Evolutionary conservation across 2,888 invertebrate species (phyloP).

Genomic region (Drosophila buzzatii): DNA sequence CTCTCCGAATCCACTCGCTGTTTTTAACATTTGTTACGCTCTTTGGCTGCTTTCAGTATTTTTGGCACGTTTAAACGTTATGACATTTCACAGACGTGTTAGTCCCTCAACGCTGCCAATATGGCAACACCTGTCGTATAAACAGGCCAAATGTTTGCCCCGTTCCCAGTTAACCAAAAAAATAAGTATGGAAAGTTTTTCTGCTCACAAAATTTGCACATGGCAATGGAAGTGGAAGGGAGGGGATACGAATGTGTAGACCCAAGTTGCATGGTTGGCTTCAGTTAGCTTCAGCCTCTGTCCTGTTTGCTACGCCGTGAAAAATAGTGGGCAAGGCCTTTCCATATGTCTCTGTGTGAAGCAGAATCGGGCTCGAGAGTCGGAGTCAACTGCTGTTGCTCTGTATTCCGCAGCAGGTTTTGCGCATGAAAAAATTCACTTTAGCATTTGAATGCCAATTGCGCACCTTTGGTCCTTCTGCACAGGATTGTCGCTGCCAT

Average conservation of each 20-base stretch:
- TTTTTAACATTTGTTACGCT: slow-evolving; percentile 26
- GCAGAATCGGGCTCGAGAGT: slow-evolving; percentile 1
- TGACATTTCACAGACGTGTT: slow-evolving; percentile 80
- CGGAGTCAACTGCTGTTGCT: slow-evolving; percentile 43
- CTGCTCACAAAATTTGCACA: slow-evolving; percentile 54
- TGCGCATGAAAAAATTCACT: slow-evolving; percentile 78
- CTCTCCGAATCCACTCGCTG: slow-evolving; percentile 15
- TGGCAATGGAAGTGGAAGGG: slow-evolving; percentile 37
- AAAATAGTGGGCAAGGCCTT: slow-evolving; percentile 35
- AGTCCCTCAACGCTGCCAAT: slow-evolving; percentile 69
- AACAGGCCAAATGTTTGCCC: slow-evolving; percentile 49
- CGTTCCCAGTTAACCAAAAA: slow-evolving; percentile 2
- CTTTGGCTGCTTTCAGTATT: slow-evolving; percentile 57
- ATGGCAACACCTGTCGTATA: slow-evolving; percentile 79
- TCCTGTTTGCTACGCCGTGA: slow-evolving; percentile 17
- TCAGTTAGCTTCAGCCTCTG: not conserved
- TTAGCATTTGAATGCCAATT: slow-evolving; percentile 82
- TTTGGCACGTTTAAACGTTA: slow-evolving; percentile 82
- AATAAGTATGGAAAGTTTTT: slow-evolving; percentile 29
- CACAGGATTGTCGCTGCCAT: slow-evolving; percentile 21
- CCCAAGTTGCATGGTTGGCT: slow-evolving; percentile 10
- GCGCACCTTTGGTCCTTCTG: slow-evolving; percentile 38
- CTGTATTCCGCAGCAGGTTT: slow-evolving; percentile 63
- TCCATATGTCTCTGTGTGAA: slow-evolving; percentile 6
- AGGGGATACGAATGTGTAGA: slow-evolving; percentile 22